Percentiles rank a stretch among this genome's conserved stretches.
Evolutionary conservation across 2,113 vertebrate species (phyloP).

Genomic region (Ceyx margarethae): DNA sequence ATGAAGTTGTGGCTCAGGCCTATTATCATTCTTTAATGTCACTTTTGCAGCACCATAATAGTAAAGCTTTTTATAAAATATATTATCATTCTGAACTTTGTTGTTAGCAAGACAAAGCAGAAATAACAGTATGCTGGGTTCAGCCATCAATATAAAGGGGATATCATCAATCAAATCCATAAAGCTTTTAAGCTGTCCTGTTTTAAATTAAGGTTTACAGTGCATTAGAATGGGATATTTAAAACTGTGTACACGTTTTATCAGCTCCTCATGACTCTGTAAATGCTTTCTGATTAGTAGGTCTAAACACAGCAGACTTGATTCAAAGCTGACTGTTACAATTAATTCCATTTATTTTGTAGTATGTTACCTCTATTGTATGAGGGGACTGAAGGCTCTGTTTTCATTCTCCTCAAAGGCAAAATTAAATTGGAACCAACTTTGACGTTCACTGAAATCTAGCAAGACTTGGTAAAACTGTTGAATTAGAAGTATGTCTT

Average conservation of each 20-base stretch:
- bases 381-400: neutral
- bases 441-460: neutral
- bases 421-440: neutral
- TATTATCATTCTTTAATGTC: constrained; percentile 75
- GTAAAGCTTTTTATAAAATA: constrained; percentile 65
- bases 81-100: constrained; percentile 68
- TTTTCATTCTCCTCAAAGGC: neutral
- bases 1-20: constrained; percentile 49
- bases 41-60: constrained; percentile 30
- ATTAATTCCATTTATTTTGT: constrained; percentile 12
- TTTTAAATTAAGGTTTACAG: constrained; percentile 74
- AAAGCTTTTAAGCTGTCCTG: constrained; percentile 76
- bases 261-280: constrained; percentile 69
- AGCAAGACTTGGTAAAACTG: neutral
- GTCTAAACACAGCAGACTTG: constrained; percentile 30
- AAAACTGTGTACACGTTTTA: constrained; percentile 73
- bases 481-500: neutral
- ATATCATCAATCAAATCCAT: constrained; percentile 72
- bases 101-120: constrained; percentile 72
- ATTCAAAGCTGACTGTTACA: neutral
- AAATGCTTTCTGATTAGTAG: constrained; percentile 67
- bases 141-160: constrained; percentile 70
- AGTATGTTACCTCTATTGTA: neutral
- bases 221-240: constrained; percentile 75
- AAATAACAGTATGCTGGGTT: constrained; percentile 68